Conservation (phyloP, 2,797 vertebrate species). For the Lerista edwardsae region DNA sequence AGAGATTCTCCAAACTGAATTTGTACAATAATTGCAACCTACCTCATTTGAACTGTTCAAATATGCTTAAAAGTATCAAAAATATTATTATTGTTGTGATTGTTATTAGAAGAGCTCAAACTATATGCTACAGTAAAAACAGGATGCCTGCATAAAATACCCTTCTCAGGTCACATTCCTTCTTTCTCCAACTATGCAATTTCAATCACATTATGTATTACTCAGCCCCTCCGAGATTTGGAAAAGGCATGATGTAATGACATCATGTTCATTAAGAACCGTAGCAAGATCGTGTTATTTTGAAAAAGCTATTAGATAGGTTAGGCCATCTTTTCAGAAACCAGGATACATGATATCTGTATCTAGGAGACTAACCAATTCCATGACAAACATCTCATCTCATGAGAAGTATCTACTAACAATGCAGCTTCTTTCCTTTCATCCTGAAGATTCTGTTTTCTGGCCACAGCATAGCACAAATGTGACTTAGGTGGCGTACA, state of each 20-base stretch:
- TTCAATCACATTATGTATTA: background rate
- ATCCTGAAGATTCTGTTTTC: background rate
- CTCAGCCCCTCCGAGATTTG: background rate
- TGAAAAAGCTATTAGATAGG: background rate
- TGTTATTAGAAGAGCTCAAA: background rate
- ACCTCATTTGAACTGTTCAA: background rate
- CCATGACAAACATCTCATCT: background rate
- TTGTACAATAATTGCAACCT: background rate
- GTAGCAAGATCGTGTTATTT: background rate
- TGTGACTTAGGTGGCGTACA: too few relatives aligned
- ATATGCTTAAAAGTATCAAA: background rate
- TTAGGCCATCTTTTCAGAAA: background rate
- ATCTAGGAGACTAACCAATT: background rate
- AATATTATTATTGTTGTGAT: too few relatives aligned
- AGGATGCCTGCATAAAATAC: background rate
- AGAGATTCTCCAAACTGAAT: background rate
- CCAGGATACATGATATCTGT: background rate
- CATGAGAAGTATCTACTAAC: background rate
- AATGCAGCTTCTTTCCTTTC: background rate
- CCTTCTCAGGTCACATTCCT: background rate
- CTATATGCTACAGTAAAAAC: background rate
- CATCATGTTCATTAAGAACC: background rate
- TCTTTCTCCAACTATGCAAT: background rate
- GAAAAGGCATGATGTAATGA: background rate
- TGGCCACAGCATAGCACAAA: background rate